A percentile compares a stretch with the other conserved stretches of the same genome.
Conservation (phyloP, 2,888 invertebrate species). For the Branchipolynoe longqiensis region DNA sequence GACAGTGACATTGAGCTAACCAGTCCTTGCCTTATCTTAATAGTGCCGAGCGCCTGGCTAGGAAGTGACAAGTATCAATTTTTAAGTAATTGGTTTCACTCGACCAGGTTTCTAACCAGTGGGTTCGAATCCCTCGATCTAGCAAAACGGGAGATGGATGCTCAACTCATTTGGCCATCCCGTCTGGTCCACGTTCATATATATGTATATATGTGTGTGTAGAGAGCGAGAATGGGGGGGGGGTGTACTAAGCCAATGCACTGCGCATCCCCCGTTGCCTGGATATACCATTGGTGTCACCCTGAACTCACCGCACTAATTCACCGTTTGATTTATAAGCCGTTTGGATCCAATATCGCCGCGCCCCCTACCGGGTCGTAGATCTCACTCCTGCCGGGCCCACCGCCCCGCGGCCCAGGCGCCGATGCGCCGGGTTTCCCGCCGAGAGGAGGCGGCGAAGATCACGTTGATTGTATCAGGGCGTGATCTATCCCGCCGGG, state of each 20-base stretch:
- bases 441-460: constrained; percentile 24
- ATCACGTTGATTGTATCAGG: constrained; percentile 45
- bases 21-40: too few species aligned
- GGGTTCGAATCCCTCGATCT: too few species aligned
- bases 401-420: neutral
- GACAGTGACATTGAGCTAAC: too few species aligned
- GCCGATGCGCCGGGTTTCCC: constrained; percentile 9
- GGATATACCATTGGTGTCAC: too few species aligned
- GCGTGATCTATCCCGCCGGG: constrained; percentile 25
- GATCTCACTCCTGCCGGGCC: constrained; percentile 3
- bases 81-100: too few species aligned
- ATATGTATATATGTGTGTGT: neutral
- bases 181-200: too few species aligned
- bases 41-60: too few species aligned
- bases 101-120: too few species aligned
- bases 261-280: neutral
- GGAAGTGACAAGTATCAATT: too few species aligned
- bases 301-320: constrained; percentile 17
- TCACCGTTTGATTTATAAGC: constrained; percentile 28
- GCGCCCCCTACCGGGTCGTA: constrained; percentile 24
- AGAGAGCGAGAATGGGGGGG: neutral
- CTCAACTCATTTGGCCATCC: too few species aligned
- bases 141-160: too few species aligned
- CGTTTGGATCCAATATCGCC: constrained; percentile 24
- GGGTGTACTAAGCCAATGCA: neutral